Base-by-base conservation (phyloP, 1,140 invertebrate genomes). In the Bombus haemorrhoidalis region DNA sequence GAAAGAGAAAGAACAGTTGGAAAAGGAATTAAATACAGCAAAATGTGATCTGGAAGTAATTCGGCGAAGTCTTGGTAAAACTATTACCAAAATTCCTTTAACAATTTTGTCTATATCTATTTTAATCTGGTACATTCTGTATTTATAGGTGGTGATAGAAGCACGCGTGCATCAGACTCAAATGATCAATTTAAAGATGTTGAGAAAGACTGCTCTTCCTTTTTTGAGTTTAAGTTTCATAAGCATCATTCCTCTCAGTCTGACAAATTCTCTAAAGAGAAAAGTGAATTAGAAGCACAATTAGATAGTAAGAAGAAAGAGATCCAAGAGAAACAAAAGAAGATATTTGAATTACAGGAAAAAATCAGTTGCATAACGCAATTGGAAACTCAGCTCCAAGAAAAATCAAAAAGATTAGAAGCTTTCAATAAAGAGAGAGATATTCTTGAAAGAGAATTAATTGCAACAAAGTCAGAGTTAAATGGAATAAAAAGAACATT, bases 301-400 rank as follows among this genome's bases (percentile, higher is more conserved):
- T 95, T 86, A 90, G 95, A 93, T 91, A 95, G 75, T 92, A 96
- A 91, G 89, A 96, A 91, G 91, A 93, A 91, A 41, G 96, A 97
- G 88, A 94, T 96, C 10, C 94, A 95, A 37, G 94, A 95, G 59
- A 94, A 97, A 4, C 96, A 96, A 79, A 96, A 96, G 82, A 95
- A 96, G 75, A 90, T 97, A 34, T 91, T 95, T 13, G 94, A 95
- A 84, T 87, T 95, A 6, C 93, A 96, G 72, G 93, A 95, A 43
- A 93, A 93, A 81, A 90, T 94, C 39, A 91, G 85, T 77, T 85
- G 91, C 18, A 92, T 89, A 12, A 91, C 90, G 12, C 92, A 92
- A 66, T 80, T 96, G 22, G 95, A 96, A 87, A 93, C 92, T 13
- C 94, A 96, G 83, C 86, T 96, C 41, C 94, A 95, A 62, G 94